phyloP scores from a whole-genome alignment of 2,888 invertebrate species.

The Ischnus inquisitorius region DNA sequence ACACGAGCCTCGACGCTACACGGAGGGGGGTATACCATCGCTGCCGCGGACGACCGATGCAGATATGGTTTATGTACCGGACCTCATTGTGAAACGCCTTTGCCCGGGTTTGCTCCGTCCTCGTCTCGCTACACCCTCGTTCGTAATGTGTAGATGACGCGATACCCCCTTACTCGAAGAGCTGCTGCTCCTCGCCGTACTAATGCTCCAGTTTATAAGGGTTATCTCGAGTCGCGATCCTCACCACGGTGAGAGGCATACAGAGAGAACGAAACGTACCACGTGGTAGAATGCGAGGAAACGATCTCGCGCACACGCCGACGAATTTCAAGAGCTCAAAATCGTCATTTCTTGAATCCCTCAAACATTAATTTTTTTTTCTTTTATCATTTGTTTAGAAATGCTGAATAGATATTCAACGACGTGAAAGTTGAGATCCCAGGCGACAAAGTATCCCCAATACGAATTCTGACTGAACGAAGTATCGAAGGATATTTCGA shows the following conservation, averaged over 20 bases:
- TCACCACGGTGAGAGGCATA: slow-evolving; percentile 49
- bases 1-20: slow-evolving; percentile 7
- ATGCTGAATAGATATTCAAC: background rate
- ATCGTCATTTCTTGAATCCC: slow-evolving; percentile 13
- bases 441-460: no score
- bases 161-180: slow-evolving; percentile 68
- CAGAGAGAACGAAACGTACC: slow-evolving; percentile 45
- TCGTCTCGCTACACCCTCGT: slow-evolving; percentile 48
- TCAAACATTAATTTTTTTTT: background rate
- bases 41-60: slow-evolving; percentile 74
- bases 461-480: background rate
- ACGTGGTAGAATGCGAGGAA: slow-evolving; percentile 29
- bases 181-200: slow-evolving; percentile 79
- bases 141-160: slow-evolving; percentile 68
- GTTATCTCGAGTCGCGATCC: slow-evolving; percentile 80
- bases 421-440: background rate
- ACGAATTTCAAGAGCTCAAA: slow-evolving; percentile 49
- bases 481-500: background rate
- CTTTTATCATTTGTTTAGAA: background rate
- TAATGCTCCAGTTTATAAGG: slow-evolving; percentile 85
- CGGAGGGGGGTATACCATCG: slow-evolving; percentile 65
- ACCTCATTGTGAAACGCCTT: slow-evolving; percentile 77
- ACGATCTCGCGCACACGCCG: slow-evolving; percentile 46
- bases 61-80: slow-evolving; percentile 84
- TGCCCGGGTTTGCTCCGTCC: slow-evolving; percentile 52